Conservation (phyloP, 2,113 vertebrate species). For the Onychostoma macrolepis region DNA sequence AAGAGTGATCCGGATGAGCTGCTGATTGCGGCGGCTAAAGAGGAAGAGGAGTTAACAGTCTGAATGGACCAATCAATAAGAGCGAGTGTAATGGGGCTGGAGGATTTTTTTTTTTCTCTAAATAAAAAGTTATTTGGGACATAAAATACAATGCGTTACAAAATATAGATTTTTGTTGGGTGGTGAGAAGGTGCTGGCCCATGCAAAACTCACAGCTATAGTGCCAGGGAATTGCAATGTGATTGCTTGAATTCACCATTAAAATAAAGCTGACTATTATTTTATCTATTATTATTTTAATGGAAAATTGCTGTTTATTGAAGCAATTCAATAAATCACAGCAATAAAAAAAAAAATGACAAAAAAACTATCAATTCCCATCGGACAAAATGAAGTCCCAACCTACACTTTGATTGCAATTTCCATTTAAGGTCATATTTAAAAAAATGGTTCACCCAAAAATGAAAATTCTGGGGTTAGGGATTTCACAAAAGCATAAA, state of each 20-base stretch:
- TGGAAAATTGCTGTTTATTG: not conserved
- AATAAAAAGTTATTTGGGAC: not conserved
- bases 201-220: not conserved
- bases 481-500: not conserved
- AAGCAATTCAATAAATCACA: not conserved
- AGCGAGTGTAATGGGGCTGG: conserved; percentile 85
- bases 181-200: not conserved
- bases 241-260: not conserved
- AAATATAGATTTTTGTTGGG: not conserved
- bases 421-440: too few species aligned
- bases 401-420: too few species aligned
- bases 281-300: too few species aligned
- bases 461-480: not conserved
- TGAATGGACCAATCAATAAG: conserved; percentile 84
- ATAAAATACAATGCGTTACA: not conserved
- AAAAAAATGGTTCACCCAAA: not conserved
- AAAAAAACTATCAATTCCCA: not conserved
- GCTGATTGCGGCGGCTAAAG: conserved; percentile 71
- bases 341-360: not conserved
- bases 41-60: conserved; percentile 80
- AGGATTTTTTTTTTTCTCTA: not conserved
- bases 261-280: not conserved
- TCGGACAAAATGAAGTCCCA: not conserved
- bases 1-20: conserved; percentile 65
- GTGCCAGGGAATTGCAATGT: not conserved